Percentiles rank a stretch among this genome's conserved stretches.
These are phyloP conservation scores for Stenodema calcarata DNA, from an alignment of 2,888 invertebrate genomes.

Conservation along the genomic window DNA sequence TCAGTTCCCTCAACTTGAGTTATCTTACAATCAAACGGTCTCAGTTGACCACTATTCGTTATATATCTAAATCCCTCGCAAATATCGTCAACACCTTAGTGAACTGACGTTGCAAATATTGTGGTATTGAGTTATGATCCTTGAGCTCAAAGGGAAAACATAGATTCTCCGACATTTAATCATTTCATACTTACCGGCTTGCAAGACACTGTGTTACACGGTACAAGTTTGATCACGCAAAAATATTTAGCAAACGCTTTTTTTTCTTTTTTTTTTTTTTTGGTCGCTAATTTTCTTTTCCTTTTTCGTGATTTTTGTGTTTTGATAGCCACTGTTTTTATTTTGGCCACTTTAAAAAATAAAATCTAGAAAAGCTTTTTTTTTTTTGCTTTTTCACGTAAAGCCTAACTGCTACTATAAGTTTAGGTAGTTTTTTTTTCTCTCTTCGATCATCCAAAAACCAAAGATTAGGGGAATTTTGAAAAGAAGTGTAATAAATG, in stretches of 20 bases:
- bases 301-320: slow-evolving; percentile 7
- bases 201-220: background rate
- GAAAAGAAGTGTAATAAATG: slow-evolving; percentile 44
- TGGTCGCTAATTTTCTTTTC: background rate
- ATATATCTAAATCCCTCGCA: no score
- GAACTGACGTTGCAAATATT: no score
- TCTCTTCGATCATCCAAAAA: background rate
- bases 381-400: background rate
- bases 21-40: no score
- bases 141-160: no score
- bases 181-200: background rate
- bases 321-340: slow-evolving; percentile 7
- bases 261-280: background rate
- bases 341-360: background rate
- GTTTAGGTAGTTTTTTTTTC: background rate
- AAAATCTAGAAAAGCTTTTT: background rate
- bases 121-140: no score
- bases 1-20: no score
- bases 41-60: no score
- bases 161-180: background rate
- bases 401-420: background rate
- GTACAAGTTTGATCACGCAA: background rate
- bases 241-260: background rate
- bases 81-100: no score
- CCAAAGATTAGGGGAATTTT: background rate